These are phyloP conservation scores for Sander lucioperca DNA, from an alignment of 2,113 vertebrate genomes.

Conservation along the genomic window DNA sequence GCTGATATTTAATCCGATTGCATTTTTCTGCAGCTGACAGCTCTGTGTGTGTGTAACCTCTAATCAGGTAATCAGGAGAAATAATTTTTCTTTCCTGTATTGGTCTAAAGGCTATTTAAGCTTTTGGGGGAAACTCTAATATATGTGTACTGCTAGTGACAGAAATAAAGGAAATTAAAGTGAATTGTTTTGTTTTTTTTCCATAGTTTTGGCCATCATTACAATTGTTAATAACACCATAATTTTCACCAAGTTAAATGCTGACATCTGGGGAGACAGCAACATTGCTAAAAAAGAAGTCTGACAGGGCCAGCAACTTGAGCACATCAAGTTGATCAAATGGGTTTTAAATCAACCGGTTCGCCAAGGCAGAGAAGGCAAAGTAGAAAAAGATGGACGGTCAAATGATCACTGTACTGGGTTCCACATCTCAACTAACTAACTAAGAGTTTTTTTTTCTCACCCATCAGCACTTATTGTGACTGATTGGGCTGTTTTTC, in stretches of 20 bases:
- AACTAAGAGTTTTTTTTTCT: neutral
- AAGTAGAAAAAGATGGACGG: neutral
- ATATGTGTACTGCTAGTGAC: neutral
- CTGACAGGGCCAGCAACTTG: neutral
- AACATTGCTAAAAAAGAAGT: neutral
- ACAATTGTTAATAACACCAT: neutral
- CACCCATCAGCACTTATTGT: slow-evolving; percentile 19
- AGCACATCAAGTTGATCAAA: slow-evolving; percentile 1
- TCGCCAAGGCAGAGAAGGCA: neutral
- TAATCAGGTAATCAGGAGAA: slow-evolving; percentile 12
- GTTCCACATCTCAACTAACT: slow-evolving; percentile 19
- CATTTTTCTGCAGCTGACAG: slow-evolving; percentile 41
- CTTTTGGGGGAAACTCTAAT: neutral
- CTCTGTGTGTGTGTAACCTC: slow-evolving; percentile 11
- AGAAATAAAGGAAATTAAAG: slow-evolving; percentile 2
- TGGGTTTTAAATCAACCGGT: neutral
- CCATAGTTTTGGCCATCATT: neutral
- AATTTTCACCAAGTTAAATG: neutral
- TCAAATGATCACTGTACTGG: neutral
- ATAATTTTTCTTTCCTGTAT: neutral
- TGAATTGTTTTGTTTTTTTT: neutral
- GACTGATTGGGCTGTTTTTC: slow-evolving; percentile 41
- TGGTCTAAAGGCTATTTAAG: neutral
- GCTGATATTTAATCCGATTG: slow-evolving; percentile 33
- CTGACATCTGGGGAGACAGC: neutral